Base-by-base conservation (phyloP, 1,140 invertebrate genomes). In the Pseudachorutes palmiensis region DNA sequence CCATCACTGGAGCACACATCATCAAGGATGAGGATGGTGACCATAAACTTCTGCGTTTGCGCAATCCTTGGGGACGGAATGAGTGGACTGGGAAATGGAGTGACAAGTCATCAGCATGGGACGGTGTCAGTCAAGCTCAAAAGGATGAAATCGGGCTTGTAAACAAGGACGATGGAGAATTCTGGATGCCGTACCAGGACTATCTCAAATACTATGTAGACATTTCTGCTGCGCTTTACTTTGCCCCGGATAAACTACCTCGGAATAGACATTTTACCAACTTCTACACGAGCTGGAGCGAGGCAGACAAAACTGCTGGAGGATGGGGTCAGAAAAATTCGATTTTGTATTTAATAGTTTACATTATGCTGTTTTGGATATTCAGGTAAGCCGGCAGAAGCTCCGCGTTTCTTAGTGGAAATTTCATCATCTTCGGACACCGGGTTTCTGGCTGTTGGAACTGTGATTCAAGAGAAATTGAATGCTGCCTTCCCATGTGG, bases 61-160 rank as follows among this genome's bases (percentile, higher is more conserved):
- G 94, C n/a, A 98, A 98, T 84, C 95, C 96, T 0, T 98, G 96
- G 96, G 96, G 95, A 1, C 89, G 93, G 77, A 97, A 93, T 78
- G 93, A 91, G 36, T 99, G 95, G 95, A 89, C 90, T 68, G 95
- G 96, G 16, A 91, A 95, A 72, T 98, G 94, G 92, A 90, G 89
- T 1, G 92, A 94, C 74, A 84, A 87, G 67, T 96, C 92, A 55
- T 78, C 84, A 0, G 80, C 88, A 45, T 98, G 96, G 95, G 92
- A 55, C 51, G 3, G 5, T 55, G 51, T 55, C 90, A 0, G 79
- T 83, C 9, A 83, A 86, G 51, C 78, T 91, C 31, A 80, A 86
- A 1, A 82, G 86, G 29, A 83, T 85, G 70, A 77, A 95, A 12
- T 88, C 91, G 84, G 87, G 88, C 0, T 84, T 88, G 75, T 88